These are phyloP conservation scores for Alloscopus bannaensis DNA, from an alignment of 2,888 invertebrate genomes.

Conservation along the genomic window DNA sequence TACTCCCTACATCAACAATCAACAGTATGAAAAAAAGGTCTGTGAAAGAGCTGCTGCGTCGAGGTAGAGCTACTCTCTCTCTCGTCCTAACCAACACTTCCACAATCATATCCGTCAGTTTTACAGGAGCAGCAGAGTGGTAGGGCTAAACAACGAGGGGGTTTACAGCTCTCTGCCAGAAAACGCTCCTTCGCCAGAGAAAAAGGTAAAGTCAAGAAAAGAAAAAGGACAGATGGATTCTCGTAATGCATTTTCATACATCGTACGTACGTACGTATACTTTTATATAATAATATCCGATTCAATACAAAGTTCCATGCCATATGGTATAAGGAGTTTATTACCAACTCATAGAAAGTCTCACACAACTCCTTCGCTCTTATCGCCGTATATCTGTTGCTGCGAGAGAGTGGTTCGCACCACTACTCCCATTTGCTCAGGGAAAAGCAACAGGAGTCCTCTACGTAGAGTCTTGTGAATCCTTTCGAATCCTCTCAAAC, in stretches of 20 bases:
- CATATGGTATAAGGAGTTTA: constrained; percentile 15
- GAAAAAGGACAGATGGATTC: constrained; percentile 54
- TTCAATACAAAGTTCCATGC: not conserved
- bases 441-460: constrained; percentile 63
- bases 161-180: constrained; percentile 19
- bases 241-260: constrained; percentile 1
- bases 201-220: constrained; percentile 23
- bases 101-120: constrained; percentile 22
- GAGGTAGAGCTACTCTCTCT: too few relatives aligned
- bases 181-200: constrained; percentile 15
- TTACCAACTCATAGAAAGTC: constrained; percentile 18
- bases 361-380: not conserved
- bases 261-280: not conserved
- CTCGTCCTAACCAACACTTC: constrained; percentile 19
- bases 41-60: constrained; percentile 15
- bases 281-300: not conserved
- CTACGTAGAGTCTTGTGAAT: constrained; percentile 29
- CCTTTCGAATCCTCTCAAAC: constrained; percentile 13
- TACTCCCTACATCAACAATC: constrained; percentile 7
- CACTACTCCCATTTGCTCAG: constrained; percentile 11
- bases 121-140: constrained; percentile 20
- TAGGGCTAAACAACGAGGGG: constrained; percentile 10
- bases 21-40: constrained; percentile 42
- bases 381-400: not conserved
- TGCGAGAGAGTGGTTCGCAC: constrained; percentile 6